These are phyloP conservation scores for Planiliza haematocheilus DNA, from an alignment of 2,113 vertebrate species.

Conservation along the genomic window DNA sequence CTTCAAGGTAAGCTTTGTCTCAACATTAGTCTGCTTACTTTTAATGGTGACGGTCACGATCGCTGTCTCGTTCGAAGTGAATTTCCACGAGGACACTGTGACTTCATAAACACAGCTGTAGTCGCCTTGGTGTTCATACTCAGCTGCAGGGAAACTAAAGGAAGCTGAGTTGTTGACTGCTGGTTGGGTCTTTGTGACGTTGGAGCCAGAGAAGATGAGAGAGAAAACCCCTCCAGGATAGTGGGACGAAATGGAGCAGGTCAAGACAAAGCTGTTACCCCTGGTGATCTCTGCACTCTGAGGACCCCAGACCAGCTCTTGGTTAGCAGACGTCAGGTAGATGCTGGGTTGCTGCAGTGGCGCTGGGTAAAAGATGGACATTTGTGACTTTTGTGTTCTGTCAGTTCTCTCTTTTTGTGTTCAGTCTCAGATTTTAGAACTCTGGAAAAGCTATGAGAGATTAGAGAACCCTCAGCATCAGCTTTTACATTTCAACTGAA, in stretches of 20 bases:
- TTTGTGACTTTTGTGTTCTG: no score
- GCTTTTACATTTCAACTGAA: no score
- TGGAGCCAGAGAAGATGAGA: neutral
- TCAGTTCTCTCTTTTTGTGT: no score
- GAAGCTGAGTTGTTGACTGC: neutral
- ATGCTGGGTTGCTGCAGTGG: no score
- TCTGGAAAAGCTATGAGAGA: no score
- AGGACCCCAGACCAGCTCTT: accelerated
- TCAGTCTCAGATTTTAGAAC: no score
- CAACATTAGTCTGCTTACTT: no score
- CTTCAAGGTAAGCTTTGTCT: no score
- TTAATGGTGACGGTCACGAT: neutral
- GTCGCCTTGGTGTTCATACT: no score
- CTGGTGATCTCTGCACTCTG: conserved; percentile 2
- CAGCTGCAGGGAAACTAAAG: conserved; percentile 18
- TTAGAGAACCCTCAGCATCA: no score
- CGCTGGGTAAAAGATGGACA: conserved; percentile 8
- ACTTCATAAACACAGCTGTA: conserved; percentile 19
- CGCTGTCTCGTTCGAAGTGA: neutral
- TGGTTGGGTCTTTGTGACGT: neutral
- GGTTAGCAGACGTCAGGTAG: neutral
- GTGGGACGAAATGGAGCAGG: neutral
- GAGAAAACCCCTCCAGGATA: neutral
- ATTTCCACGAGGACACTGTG: neutral
- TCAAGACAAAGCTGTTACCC: conserved; percentile 18